These are phyloP conservation scores for Leptatherina wallacei DNA, from an alignment of 2,797 vertebrate genomes.

Conservation along the genomic window DNA sequence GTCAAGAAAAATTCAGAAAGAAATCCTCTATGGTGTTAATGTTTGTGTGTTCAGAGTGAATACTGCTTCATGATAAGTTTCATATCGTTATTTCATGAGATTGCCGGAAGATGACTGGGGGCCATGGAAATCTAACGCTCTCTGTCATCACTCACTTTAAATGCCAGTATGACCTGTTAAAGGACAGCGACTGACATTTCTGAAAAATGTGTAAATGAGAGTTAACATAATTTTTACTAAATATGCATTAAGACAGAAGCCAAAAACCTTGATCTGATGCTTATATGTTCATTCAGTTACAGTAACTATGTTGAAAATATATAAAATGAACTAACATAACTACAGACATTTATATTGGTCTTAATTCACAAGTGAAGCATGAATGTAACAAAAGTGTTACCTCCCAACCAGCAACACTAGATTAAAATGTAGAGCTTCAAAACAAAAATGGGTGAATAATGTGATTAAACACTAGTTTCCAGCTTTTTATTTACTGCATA, in stretches of 20 bases:
- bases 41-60: not conserved
- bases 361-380: too few relatives aligned
- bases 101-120: not conserved
- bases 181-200: not conserved
- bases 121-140: not conserved
- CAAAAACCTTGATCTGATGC: not conserved
- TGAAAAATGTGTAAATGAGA: not conserved
- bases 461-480: too few relatives aligned
- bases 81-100: not conserved
- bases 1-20: constrained; percentile 31
- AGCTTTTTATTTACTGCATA: too few relatives aligned
- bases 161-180: not conserved
- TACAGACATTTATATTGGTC: too few relatives aligned
- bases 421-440: too few relatives aligned
- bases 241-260: not conserved
- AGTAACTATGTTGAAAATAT: not conserved
- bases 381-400: too few relatives aligned
- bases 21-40: not conserved
- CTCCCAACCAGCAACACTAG: too few relatives aligned
- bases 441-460: too few relatives aligned
- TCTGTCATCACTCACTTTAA: not conserved
- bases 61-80: not conserved
- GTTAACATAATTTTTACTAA: not conserved
- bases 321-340: not conserved
- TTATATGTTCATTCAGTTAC: not conserved